phyloP scores from a whole-genome alignment of 2,888 invertebrate genomes.

The Leptopilina myrica region DNA sequence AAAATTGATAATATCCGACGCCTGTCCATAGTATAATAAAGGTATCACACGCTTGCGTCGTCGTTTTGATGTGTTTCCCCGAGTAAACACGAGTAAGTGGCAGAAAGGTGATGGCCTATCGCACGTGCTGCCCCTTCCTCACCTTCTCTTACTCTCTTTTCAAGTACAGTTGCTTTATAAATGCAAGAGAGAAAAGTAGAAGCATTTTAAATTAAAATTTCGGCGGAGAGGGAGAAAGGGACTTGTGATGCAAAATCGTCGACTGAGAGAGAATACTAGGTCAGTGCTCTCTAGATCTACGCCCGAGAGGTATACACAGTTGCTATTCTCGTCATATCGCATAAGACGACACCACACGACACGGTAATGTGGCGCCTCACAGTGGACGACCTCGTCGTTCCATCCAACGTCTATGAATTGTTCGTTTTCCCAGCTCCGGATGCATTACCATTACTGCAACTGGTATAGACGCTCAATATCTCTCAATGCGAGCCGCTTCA shows the following conservation, averaged over 20 bases:
- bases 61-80: not conserved
- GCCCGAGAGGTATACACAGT: slow-evolving; percentile 59
- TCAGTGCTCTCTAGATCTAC: slow-evolving; percentile 72
- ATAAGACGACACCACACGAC: slow-evolving; percentile 59
- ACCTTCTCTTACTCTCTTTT: too few species aligned
- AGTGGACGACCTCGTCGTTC: slow-evolving; percentile 58
- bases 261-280: slow-evolving; percentile 66
- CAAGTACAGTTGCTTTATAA: not conserved
- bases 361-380: slow-evolving; percentile 63
- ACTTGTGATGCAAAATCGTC: slow-evolving; percentile 55
- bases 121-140: slow-evolving; percentile 27
- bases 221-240: slow-evolving; percentile 45
- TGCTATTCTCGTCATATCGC: slow-evolving; percentile 65
- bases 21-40: too few species aligned
- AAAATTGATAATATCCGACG: too few species aligned
- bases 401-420: slow-evolving; percentile 20
- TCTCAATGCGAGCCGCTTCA: slow-evolving; percentile 19
- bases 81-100: slow-evolving; percentile 14
- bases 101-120: slow-evolving; percentile 1
- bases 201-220: slow-evolving; percentile 33
- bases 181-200: slow-evolving; percentile 14
- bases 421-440: slow-evolving; percentile 2
- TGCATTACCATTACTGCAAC: slow-evolving; percentile 12
- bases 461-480: slow-evolving; percentile 1
- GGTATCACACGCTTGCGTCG: too few species aligned